Evolutionary conservation across 2,888 invertebrate genomes (phyloP), one percentile per base, ranked within the genome.

Genomic region (Sesia bembeciformis): DNA sequence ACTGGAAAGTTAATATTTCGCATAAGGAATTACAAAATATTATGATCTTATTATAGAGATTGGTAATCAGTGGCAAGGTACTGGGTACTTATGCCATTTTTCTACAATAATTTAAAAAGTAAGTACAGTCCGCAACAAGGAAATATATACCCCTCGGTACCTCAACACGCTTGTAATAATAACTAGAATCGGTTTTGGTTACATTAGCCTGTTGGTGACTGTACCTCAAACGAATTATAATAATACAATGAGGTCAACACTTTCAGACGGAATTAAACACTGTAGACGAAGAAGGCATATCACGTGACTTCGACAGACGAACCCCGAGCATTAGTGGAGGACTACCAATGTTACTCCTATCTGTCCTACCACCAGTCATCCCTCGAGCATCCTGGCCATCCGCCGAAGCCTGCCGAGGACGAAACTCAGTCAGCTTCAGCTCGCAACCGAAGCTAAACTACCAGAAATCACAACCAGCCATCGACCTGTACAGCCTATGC

Each of bases 331-430:
- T 94, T 57, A 91, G 92, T 40, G 93, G 94, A 7, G 94, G 94
- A 23, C 81, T 94, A 39, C 94, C 94, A 0, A 90, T 94, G 80
- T 84, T 94, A 5, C 79, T 94, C 40, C 90, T 94, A 3, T 94
- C 94, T 23, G 94, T 94, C 4, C 82, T 94, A 0, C 94, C 94
- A 0, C 94, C 94, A 2, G 94, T 94, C 53, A 94, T 94, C 54
- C 94, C 94, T 0, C 89, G 94, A 49, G 94, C 94, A 4, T 93
- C 93, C 74, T 94, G 94, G 94, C 94, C 94, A 0, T 94, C 94
- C 6, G 92, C 94, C 0, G 93, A 94, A 66, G 91, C 91, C 51
- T 91, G 88, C 76, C 86, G 91, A 57, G 90, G 91, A 0, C 74
- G 92, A 23, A 90, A 91, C 61, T 92, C 92, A 1, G 91, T 93